These are phyloP conservation scores for Drosophila kanapiae DNA, from an alignment of 1,140 invertebrate genomes.

Conservation along the genomic window DNA sequence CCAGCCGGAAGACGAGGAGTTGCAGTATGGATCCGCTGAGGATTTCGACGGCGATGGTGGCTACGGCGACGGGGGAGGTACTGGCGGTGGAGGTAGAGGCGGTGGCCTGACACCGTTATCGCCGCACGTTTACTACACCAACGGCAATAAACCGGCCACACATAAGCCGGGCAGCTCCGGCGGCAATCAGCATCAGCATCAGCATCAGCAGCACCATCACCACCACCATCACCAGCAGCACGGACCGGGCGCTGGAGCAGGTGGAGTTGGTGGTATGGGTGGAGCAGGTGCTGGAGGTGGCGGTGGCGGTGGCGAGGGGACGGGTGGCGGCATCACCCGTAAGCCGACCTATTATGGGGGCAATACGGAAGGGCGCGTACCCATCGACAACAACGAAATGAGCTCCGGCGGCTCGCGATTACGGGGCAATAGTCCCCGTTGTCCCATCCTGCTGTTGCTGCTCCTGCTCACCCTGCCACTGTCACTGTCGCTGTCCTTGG, in stretches of 20 bases:
- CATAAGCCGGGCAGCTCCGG: constrained; percentile 64
- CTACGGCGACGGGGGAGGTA: constrained; percentile 60
- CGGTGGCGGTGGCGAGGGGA: constrained; percentile 11
- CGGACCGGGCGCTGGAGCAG: constrained; percentile 6
- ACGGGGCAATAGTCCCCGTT: background rate
- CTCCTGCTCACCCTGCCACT: constrained; percentile 2
- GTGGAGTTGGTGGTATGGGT: constrained; percentile 1
- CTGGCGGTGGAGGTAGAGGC: constrained; percentile 60
- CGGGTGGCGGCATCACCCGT: constrained; percentile 55
- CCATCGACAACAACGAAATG: constrained; percentile 70
- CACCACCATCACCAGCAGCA: constrained; percentile 66
- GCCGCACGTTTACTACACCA: constrained; percentile 80
- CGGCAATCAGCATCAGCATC: constrained; percentile 68
- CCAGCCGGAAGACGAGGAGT: constrained; percentile 83
- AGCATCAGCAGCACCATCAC: constrained; percentile 67
- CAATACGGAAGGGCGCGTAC: constrained; percentile 69
- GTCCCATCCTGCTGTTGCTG: constrained; percentile 1
- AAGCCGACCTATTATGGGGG: constrained; percentile 61
- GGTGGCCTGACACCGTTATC: constrained; percentile 72
- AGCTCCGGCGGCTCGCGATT: constrained; percentile 52
- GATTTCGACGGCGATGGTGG: constrained; percentile 80
- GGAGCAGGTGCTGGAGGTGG: constrained; percentile 29
- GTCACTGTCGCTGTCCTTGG: constrained; percentile 10
- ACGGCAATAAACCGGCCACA: constrained; percentile 77
- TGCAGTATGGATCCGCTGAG: constrained; percentile 82